Evolutionary conservation across 2,797 vertebrate species (phyloP), one percentile per base, ranked within the genome.

Genomic region (Coccyzus lansbergi): DNA sequence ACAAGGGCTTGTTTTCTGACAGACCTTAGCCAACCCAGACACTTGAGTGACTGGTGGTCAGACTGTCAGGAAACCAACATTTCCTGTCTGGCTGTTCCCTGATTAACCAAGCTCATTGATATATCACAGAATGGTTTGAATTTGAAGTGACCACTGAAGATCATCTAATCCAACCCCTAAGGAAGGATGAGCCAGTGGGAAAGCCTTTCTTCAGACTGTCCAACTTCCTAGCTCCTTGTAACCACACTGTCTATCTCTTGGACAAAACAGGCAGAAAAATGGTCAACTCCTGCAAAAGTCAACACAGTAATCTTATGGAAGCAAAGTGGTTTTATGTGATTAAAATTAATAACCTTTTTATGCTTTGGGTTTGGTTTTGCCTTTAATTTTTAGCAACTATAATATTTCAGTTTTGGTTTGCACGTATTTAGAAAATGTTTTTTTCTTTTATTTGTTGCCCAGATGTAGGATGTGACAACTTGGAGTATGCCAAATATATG

Each of bases 51-150:
- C 64, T 78, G 42, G 33, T 58, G 65, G 49, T 26, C 51, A 92
- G 72, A 60, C 81, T 60, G 59, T 46, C 46, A 93, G 91, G 82
- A 93, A 94, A 93, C 29, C 79, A 92, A 4, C 17, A 42, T 12
- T 89, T 94, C 76, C 82, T 89, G 53, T 70, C 62, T 71, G 62
- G 49, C 42, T 81, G 12, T 34, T 68, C 53, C 72, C 52, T 38
- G 31, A 42, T 49, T 74, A 52, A 72, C 15, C 24, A 68, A 76
- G 34, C 19, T 59, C 33, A 69, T 40, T 60, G 40, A 59, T 87
- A 46, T 33, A 42, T 51, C 28, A 79, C 36, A 29, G 55, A 82
- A 68, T 42, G 20, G 8, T 58, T 79, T 85, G 24, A 8, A 3
- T 58, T 53, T 42, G 52, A 88, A 81, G 3, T 3, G 8, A 67